A percentile compares a stretch with the other conserved stretches of the same genome.
phyloP scores from a whole-genome alignment of 2,888 invertebrate species.

The Dolomedes plantarius region DNA sequence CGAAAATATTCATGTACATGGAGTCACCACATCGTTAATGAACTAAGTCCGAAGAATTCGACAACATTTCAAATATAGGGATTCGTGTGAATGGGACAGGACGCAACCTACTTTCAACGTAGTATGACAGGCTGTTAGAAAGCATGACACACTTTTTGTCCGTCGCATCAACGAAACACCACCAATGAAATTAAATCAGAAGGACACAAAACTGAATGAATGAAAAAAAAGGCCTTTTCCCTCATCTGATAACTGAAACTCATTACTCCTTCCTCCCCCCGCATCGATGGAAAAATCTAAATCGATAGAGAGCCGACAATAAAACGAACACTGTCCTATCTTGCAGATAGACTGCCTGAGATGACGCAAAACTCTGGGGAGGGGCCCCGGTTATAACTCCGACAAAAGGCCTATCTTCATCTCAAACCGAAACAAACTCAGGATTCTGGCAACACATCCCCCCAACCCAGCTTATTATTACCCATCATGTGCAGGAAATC shows the following conservation, averaged over 20 bases:
- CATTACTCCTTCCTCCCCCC: slow-evolving; percentile 30
- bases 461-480: slow-evolving; percentile 48
- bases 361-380: slow-evolving; percentile 56
- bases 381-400: slow-evolving; percentile 27
- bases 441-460: slow-evolving; percentile 7
- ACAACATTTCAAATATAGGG: too few relatives aligned
- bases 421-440: slow-evolving; percentile 60
- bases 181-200: not conserved
- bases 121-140: too few relatives aligned
- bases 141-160: too few relatives aligned
- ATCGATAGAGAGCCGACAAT: slow-evolving; percentile 51
- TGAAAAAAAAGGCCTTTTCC: not conserved
- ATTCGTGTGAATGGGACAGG: too few relatives aligned
- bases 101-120: too few relatives aligned
- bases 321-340: slow-evolving; percentile 31
- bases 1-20: too few relatives aligned
- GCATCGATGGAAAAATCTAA: slow-evolving; percentile 48
- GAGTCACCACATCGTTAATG: too few relatives aligned
- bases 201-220: not conserved
- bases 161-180: not conserved
- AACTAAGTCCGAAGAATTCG: too few relatives aligned
- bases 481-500: slow-evolving; percentile 65
- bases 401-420: slow-evolving; percentile 58
- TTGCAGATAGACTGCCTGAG: not conserved
- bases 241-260: slow-evolving; percentile 52